A percentile compares a stretch with the other conserved stretches of the same genome.
Evolutionary conservation across 2,797 vertebrate species (phyloP).

Genomic region (Cichlasoma orientale): DNA sequence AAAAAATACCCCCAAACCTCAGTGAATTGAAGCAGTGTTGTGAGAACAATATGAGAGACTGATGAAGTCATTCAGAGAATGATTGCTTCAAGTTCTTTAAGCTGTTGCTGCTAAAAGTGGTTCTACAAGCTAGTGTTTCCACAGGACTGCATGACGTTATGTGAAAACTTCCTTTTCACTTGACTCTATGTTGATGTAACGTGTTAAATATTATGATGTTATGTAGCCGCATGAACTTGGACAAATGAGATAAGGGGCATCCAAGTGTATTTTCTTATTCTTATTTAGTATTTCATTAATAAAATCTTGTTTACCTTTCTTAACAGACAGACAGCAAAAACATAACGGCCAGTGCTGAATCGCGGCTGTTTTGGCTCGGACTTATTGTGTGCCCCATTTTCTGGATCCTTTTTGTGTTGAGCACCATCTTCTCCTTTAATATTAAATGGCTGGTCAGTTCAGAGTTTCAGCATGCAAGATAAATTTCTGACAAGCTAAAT

Average conservation of each 20-base stretch:
- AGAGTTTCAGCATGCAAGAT: not conserved
- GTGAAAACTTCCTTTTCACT: not conserved
- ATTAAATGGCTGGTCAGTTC: slow-evolving; percentile 95
- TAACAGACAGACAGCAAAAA: slow-evolving; percentile 69
- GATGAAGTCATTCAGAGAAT: not conserved
- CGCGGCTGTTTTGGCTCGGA: slow-evolving; percentile 93
- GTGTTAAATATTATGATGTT: too few species aligned
- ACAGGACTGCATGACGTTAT: not conserved
- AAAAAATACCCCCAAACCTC: not conserved
- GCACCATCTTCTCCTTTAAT: slow-evolving; percentile 87
- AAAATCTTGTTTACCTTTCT: not conserved
- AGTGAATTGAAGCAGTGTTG: not conserved
- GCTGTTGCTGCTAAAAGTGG: not conserved
- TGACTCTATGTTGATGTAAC: not conserved
- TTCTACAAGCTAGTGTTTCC: not conserved
- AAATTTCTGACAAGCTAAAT: not conserved
- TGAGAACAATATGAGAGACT: not conserved
- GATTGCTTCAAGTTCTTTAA: not conserved
- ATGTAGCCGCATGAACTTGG: too few species aligned
- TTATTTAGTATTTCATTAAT: not conserved
- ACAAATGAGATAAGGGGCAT: not conserved
- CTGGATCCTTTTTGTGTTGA: slow-evolving; percentile 93
- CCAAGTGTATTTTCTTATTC: not conserved
- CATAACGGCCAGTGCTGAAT: slow-evolving; percentile 82
- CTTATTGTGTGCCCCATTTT: slow-evolving; percentile 89